A percentile compares a stretch with the other conserved stretches of the same genome.
These are phyloP conservation scores for Neoseiulus cucumeris DNA, from an alignment of 1,140 invertebrate genomes.

Conservation along the genomic window DNA sequence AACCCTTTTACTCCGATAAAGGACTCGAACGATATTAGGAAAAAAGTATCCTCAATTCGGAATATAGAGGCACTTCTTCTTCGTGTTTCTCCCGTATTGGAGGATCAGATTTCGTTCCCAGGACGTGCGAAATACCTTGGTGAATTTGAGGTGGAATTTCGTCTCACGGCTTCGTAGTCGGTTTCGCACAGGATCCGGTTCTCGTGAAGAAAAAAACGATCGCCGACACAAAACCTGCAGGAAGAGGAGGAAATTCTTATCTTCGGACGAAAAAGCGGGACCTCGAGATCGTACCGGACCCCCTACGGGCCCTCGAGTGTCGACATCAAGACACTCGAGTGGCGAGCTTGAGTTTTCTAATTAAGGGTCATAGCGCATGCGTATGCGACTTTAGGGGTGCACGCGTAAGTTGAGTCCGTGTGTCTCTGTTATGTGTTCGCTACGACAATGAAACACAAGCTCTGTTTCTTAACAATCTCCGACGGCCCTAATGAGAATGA, in stretches of 20 bases:
- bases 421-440: too few species aligned
- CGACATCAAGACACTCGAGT: not conserved
- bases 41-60: not conserved
- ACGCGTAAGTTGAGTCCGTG: too few species aligned
- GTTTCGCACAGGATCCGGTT: conserved; percentile 84
- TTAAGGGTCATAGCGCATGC: not conserved
- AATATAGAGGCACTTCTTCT: not conserved
- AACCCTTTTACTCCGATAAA: too few species aligned
- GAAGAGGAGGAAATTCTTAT: conserved; percentile 17
- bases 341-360: not conserved
- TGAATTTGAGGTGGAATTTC: not conserved
- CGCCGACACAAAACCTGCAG: conserved; percentile 76
- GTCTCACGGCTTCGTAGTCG: conserved; percentile 50
- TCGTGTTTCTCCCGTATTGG: not conserved
- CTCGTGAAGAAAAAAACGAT: conserved; percentile 73
- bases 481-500: too few species aligned
- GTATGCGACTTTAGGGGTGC: too few species aligned
- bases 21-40: not conserved
- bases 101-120: not conserved
- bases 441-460: too few species aligned
- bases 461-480: too few species aligned
- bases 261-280: not conserved
- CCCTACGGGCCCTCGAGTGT: not conserved
- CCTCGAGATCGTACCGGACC: not conserved
- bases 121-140: not conserved